phyloP scores from a whole-genome alignment of 2,888 invertebrate genomes.

The Cetonia aurata region DNA sequence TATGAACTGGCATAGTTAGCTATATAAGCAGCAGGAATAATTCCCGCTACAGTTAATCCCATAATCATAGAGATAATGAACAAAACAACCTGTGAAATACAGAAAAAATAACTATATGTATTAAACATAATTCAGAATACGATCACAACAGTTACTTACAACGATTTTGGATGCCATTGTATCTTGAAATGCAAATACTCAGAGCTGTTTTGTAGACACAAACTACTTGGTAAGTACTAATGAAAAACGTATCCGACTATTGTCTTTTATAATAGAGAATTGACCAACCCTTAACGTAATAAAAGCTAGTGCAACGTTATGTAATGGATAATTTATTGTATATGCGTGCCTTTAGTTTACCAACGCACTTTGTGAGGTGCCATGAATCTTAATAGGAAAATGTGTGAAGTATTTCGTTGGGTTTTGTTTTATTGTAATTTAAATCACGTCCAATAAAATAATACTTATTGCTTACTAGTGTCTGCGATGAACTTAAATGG shows the following conservation, averaged over 20 bases:
- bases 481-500: too few relatives aligned
- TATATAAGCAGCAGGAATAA: conserved; percentile 16
- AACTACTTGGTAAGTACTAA: not conserved
- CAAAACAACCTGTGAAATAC: conserved; percentile 7
- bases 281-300: conserved; percentile 17
- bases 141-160: conserved; percentile 8
- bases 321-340: conserved; percentile 2
- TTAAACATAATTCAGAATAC: not conserved
- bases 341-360: conserved; percentile 8
- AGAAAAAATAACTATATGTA: not conserved
- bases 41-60: conserved; percentile 4
- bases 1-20: conserved; percentile 16
- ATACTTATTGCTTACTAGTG: not conserved
- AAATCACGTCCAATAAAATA: conserved; percentile 3
- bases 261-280: conserved; percentile 11
- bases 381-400: conserved; percentile 11
- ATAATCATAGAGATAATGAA: not conserved
- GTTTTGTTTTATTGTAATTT: conserved; percentile 6
- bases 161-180: conserved; percentile 8
- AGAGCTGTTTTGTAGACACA: not conserved
- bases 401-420: not conserved
- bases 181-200: not conserved
- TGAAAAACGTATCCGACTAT: not conserved
- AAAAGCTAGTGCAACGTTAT: conserved; percentile 6
- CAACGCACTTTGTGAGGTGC: conserved; percentile 2